A percentile compares a stretch with the other conserved stretches of the same genome.
Evolutionary conservation across 2,797 vertebrate species (phyloP).

Genomic region (Sebastes hopkinsi): DNA sequence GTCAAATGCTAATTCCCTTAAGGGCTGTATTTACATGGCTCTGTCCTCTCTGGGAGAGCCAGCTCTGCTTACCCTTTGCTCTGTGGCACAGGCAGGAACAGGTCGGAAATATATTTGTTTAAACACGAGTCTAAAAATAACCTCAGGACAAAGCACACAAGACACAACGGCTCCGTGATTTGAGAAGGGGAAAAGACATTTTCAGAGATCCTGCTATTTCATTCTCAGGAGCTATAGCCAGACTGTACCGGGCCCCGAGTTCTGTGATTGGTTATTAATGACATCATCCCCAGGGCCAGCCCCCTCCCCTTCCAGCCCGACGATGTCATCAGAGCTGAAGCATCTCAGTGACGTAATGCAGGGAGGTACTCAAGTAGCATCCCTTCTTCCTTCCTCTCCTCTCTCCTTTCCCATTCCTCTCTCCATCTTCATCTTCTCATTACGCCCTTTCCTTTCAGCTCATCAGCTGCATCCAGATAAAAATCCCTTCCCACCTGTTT

Average conservation of each 20-base stretch:
- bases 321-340: slow-evolving; percentile 81
- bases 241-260: slow-evolving; percentile 16
- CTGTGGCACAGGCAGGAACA: slow-evolving; percentile 16
- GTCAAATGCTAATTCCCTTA: slow-evolving; percentile 38
- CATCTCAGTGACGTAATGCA: slow-evolving; percentile 83
- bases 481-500: slow-evolving; percentile 56
- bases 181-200: slow-evolving; percentile 49
- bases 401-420: slow-evolving; percentile 23
- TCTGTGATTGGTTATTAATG: slow-evolving; percentile 77
- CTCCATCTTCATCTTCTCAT: slow-evolving; percentile 31
- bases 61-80: slow-evolving; percentile 30
- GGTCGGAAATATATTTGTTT: slow-evolving; percentile 53
- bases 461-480: slow-evolving; percentile 35
- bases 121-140: slow-evolving; percentile 63
- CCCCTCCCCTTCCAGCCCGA: slow-evolving; percentile 37
- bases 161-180: slow-evolving; percentile 39
- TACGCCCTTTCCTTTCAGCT: slow-evolving; percentile 29
- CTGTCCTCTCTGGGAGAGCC: slow-evolving; percentile 12
- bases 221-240: slow-evolving; percentile 41
- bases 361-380: slow-evolving; percentile 64
- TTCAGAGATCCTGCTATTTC: slow-evolving; percentile 49
- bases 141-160: slow-evolving; percentile 19
- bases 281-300: slow-evolving; percentile 74
- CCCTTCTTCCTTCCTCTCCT: slow-evolving; percentile 32
- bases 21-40: slow-evolving; percentile 29